Conservation (phyloP, 2,888 invertebrate genomes). For the Brachycybe producta region DNA sequence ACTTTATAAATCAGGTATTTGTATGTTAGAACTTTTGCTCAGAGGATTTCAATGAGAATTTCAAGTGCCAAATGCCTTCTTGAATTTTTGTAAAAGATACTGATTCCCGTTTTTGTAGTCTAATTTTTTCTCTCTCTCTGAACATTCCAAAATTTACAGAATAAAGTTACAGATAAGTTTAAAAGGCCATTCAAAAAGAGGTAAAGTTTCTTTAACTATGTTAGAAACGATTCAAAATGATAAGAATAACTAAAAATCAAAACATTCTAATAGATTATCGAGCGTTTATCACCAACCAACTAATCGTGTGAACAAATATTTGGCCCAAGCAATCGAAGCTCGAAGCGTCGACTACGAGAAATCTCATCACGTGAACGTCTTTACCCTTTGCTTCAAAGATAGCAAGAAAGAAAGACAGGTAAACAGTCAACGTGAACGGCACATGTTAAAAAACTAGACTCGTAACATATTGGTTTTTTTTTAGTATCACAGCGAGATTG, state of each 20-base stretch:
- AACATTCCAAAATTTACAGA: conserved; percentile 48
- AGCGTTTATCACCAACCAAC: conserved; percentile 63
- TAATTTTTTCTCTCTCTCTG: too few species aligned
- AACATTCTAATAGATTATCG: conserved; percentile 23
- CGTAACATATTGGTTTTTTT: conserved; percentile 28
- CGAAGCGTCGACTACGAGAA: conserved; percentile 81
- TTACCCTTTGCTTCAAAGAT: conserved; percentile 75
- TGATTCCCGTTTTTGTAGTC: too few species aligned
- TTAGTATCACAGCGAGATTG: conserved; percentile 73
- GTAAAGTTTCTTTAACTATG: too few species aligned
- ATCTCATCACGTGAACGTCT: conserved; percentile 69
- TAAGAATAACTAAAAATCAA: neutral
- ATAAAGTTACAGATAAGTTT: conserved; percentile 74
- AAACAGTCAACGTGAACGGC: conserved; percentile 24
- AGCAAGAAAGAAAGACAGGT: conserved; percentile 69
- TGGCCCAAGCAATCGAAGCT: conserved; percentile 81
- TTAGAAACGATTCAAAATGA: neutral
- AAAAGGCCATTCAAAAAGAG: conserved; percentile 78
- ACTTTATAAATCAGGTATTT: too few species aligned
- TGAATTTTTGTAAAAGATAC: too few species aligned
- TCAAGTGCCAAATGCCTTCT: too few species aligned
- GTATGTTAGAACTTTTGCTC: too few species aligned
- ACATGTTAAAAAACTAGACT: too few species aligned
- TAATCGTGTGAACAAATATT: conserved; percentile 81
- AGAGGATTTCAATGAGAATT: too few species aligned